Base-by-base conservation (phyloP, 2,113 vertebrate species). In the Bos javanicus region DNA sequence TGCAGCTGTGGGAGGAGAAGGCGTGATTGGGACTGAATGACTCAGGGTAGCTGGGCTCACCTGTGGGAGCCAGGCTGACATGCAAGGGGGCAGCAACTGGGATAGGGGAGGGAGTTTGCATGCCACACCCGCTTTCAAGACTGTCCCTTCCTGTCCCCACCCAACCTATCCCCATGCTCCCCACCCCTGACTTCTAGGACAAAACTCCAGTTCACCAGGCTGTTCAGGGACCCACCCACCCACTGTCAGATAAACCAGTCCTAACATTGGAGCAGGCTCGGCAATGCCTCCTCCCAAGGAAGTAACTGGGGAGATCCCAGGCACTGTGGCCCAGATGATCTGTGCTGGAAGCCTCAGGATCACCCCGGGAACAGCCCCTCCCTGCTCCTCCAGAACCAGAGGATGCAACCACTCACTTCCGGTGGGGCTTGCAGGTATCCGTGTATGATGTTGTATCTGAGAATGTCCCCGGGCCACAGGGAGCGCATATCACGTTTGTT, bases 381-480 rank as follows among this genome's bases (percentile, higher is more conserved):
- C 46, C 56, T 16, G 43, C 7, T 16, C 57, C 56, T 52, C 39
- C 39, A 85, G 17, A 91, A 80, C 26, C 62, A 36, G 50, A 81
- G 15, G 16, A 46, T 23, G 21, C 83, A 92, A 52, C 50, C n/a
- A 93, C 99, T 98, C 94, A 99, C 99, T 1, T 62, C 33, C 54
- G 98, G 13, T 99, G 99, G 16, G 95, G 98, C 15, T 2, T 94
- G 92, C 99, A 99, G 56, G 23, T 30, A 62, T 98, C 98, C 4
- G 28, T 90, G 28, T 98, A 98, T 1, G 99, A 99, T 0, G 94
- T 80, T 2, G 96, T 98, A 54, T 60, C 36, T 3, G 98, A 99
- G 98, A 99, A 99, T 0, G 97, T 99, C 50, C 99, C 99, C 0
- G 87, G 95, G 85, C 76, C 80, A 56, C 99, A 99, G 43, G 97